Base-by-base conservation (phyloP, 1,140 invertebrate species). In the Papilio glaucus region DNA sequence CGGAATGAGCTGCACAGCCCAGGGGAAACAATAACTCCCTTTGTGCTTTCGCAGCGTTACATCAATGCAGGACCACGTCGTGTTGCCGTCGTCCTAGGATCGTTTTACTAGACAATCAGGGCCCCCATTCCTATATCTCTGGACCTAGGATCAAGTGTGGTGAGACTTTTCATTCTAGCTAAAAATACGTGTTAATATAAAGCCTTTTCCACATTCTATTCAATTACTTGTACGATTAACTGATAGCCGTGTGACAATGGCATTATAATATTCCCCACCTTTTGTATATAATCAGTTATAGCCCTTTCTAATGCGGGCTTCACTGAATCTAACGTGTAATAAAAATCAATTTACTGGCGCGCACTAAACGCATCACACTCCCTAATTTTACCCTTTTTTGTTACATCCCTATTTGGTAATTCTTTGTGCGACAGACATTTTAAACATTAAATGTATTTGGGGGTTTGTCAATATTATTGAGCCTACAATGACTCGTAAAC, bases 401-500 rank as follows among this genome's bases (percentile, higher is more conserved):
- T 69, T 37, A 69, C 65, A 68, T 68, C 67, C 65, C 41, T 53
- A 69, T 69, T 69, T 69, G 26, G 42, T 69, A 69, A 69, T 69
- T 69, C 26, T 15, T 13, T 67, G 10, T 12, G 24, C 41, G 67
- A 69, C 65, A 68, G 18, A 68, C 26, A 33, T 53, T 49, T 69
- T 45, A 3, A 49, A 49, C n/a, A n/a, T n/a, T n/a, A n/a, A n/a
- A n/a, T n/a, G n/a, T n/a, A n/a, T n/a, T n/a, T n/a, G n/a, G n/a
- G n/a, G n/a, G n/a, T n/a, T n/a, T n/a, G n/a, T n/a, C n/a, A n/a
- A n/a, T n/a, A n/a, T n/a, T n/a, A n/a, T n/a, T n/a, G n/a, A n/a
- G n/a, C n/a, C n/a, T n/a, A n/a, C n/a, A n/a, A n/a, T n/a, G n/a
- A n/a, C n/a, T n/a, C n/a, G n/a, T n/a, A n/a, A n/a, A n/a, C n/a